Evolutionary conservation across 2,113 vertebrate genomes (phyloP).

Genomic region (Sebastes fasciatus): DNA sequence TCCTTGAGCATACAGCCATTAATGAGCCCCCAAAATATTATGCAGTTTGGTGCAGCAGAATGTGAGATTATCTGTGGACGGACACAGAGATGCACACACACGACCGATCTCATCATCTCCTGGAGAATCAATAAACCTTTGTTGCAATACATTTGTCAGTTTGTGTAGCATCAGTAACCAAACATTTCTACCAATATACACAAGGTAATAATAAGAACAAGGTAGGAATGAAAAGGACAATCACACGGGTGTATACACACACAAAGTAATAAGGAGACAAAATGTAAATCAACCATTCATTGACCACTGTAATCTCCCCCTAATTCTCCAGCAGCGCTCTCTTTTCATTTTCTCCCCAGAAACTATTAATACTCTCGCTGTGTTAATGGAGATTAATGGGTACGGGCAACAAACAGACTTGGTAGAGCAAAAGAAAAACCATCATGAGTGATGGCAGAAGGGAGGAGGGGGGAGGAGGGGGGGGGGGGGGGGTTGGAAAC

Average conservation of each 20-base stretch:
- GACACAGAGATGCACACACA: no score
- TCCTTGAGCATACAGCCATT: no score
- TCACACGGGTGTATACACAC: not conserved
- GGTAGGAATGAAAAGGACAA: not conserved
- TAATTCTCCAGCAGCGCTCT: conserved; percentile 49
- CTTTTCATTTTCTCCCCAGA: conserved; percentile 63
- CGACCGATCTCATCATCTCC: no score
- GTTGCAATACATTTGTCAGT: not conserved
- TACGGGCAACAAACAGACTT: conserved; percentile 58
- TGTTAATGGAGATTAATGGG: conserved; percentile 83
- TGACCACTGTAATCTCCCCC: conserved; percentile 44
- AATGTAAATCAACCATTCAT: conserved; percentile 40
- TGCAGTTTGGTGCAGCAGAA: no score
- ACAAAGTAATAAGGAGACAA: not conserved
- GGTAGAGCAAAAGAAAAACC: conserved; percentile 45
- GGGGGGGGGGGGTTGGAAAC: conserved; percentile 22
- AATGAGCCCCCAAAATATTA: no score
- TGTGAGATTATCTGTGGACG: no score
- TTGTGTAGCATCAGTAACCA: not conserved
- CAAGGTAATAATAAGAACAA: not conserved
- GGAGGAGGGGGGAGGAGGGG: not conserved
- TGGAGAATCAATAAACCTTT: not conserved
- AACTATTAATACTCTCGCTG: conserved; percentile 77
- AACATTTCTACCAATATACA: not conserved
- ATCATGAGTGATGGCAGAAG: conserved; percentile 30